Evolutionary conservation across 2,113 vertebrate species (phyloP).

Genomic region (Raja brachyura): DNA sequence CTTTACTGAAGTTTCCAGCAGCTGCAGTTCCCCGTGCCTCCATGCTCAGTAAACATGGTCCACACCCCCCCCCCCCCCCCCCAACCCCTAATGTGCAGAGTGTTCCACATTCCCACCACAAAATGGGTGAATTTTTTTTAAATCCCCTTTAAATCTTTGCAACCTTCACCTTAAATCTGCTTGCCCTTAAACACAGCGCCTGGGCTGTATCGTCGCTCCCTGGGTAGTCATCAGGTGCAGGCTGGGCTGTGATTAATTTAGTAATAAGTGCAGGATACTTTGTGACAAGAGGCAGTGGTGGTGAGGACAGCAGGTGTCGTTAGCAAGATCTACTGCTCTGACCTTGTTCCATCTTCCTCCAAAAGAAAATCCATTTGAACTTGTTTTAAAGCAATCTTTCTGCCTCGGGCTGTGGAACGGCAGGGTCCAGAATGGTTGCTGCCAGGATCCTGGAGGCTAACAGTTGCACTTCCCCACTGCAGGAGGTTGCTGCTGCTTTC

Average conservation of each 20-base stretch:
- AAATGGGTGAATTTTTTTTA: no score
- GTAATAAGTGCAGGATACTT: not conserved
- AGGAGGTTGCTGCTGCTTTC: not conserved
- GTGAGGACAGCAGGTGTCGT: not conserved
- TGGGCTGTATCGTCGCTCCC: not conserved
- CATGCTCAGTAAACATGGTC: no score
- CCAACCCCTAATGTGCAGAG: no score
- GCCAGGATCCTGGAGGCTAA: not conserved
- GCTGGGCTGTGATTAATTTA: not conserved
- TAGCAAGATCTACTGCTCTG: not conserved
- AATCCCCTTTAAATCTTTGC: no score
- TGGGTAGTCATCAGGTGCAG: not conserved
- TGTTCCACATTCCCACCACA: no score
- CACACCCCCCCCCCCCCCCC: no score
- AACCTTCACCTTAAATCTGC: no score
- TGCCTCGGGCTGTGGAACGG: not conserved
- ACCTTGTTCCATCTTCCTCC: not conserved
- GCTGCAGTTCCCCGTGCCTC: no score
- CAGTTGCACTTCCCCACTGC: not conserved
- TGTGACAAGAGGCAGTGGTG: not conserved
- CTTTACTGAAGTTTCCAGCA: no score
- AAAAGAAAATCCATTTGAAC: not conserved
- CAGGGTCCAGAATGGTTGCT: not conserved
- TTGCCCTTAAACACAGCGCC: not conserved
- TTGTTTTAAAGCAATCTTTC: not conserved